Evolutionary conservation across 2,888 invertebrate genomes (phyloP), one percentile per base, ranked within the genome.

Genomic region (Leptarthrus brevirostris): DNA sequence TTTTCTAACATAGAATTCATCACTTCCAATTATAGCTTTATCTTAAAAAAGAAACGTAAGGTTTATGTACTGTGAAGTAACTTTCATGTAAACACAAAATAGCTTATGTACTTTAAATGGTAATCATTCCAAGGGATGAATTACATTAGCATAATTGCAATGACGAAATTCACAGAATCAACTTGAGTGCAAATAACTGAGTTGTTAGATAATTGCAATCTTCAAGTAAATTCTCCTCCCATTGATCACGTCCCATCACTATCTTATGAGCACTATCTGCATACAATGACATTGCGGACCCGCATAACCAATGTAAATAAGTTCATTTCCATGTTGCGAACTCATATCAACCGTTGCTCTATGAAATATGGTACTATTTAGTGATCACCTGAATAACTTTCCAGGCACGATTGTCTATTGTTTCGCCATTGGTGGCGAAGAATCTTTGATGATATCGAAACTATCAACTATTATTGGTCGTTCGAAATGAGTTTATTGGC

Each of bases 401-500:
- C 47, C n/a, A 56, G 47, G 72, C 72, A 72, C 72, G 72, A 72
- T 52, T 34, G 53, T 18, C 61, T 49, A 73, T 52, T 73, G 56
- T 58, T 56, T 73, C 47, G 20, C 36, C 49, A 53, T 34, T 52
- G 53, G 58, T 53, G 61, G 49, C 56, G 44, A 34, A 8, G 20
- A 47, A 69, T 40, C 12, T 22, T 58, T 47, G 49, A 58, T 49
- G 18, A 34, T 30, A 53, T 40, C 44, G 12, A 47, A 58, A 20
- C 58, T 26, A 56, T 54, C 56, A 72, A 8, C 24, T 72, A 44
- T 72, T 56, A 64, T 56, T 58, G 72, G 44, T 16, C 72, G 36
- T 56, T 72, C 26, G 54, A 36, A 72, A 40, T 54, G 36, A 40
- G 72, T 72, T 72, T 72, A 58, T 56, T 56, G 58, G 58, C 40